phyloP scores from a whole-genome alignment of 2,113 vertebrate genomes.

The Cercocebus atys region DNA sequence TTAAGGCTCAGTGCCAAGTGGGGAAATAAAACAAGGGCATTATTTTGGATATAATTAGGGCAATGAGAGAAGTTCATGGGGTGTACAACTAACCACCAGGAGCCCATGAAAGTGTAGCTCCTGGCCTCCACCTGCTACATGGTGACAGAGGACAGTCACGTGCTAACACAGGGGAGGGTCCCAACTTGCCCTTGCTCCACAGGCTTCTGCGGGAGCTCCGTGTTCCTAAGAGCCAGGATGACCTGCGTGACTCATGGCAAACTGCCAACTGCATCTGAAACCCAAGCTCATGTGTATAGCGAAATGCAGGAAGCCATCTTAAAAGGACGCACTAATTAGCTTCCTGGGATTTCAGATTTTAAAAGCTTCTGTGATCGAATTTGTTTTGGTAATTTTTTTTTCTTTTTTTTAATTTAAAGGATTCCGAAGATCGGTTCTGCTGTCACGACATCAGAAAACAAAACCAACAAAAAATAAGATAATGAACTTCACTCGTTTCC shows the following conservation, averaged over 20 bases:
- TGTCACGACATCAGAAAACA: slow-evolving; percentile 80
- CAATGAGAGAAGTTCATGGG: rapidly evolving
- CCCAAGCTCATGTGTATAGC: slow-evolving; percentile 80
- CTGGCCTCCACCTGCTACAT: background rate
- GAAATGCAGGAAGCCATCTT: slow-evolving; percentile 86
- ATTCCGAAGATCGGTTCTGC: slow-evolving; percentile 80
- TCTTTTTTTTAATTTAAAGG: slow-evolving; percentile 49
- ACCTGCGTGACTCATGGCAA: slow-evolving; percentile 77
- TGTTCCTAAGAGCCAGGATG: slow-evolving; percentile 43
- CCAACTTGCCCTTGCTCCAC: background rate
- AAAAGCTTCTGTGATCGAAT: slow-evolving; percentile 84
- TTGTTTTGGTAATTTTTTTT: slow-evolving; percentile 81
- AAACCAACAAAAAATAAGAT: slow-evolving; percentile 59
- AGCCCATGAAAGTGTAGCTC: background rate
- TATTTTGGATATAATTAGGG: background rate
- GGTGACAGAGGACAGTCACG: background rate
- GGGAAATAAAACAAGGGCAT: background rate
- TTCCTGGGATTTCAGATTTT: slow-evolving; percentile 86
- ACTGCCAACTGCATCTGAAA: slow-evolving; percentile 78
- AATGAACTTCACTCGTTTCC: slow-evolving; percentile 69
- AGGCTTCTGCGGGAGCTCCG: slow-evolving; percentile 33
- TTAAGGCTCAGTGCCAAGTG: background rate
- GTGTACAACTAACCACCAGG: rapidly evolving
- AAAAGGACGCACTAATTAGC: slow-evolving; percentile 84
- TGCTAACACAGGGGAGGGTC: background rate